These are phyloP conservation scores for Drosophila mimica DNA, from an alignment of 2,888 invertebrate species.

Conservation along the genomic window DNA sequence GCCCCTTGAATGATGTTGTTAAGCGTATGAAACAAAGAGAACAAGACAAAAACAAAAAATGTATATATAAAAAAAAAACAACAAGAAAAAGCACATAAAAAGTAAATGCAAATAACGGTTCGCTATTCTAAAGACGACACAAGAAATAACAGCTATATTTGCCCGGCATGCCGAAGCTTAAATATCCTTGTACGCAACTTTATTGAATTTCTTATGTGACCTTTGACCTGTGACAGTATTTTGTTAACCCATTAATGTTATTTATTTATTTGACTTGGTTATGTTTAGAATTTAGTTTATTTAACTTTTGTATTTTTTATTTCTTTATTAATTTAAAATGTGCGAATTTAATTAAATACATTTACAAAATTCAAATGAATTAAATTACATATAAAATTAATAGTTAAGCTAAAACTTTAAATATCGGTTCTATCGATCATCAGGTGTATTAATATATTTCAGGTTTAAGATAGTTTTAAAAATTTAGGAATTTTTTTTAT, in stretches of 20 bases:
- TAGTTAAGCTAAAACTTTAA: no score
- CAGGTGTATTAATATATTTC: not conserved
- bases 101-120: conserved; percentile 72
- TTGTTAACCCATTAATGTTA: not conserved
- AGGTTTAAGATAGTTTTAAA: not conserved
- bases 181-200: conserved; percentile 9
- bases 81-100: conserved; percentile 63
- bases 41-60: not conserved
- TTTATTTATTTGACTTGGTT: not conserved
- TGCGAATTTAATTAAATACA: no score
- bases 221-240: not conserved
- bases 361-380: no score
- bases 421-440: not conserved
- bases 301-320: not conserved
- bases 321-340: not conserved
- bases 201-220: not conserved
- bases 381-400: no score
- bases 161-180: not conserved
- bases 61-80: conserved; percentile 4
- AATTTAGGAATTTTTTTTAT: not conserved
- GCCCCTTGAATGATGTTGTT: conserved; percentile 72
- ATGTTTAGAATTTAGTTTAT: not conserved
- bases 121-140: conserved; percentile 57
- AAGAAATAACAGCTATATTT: conserved; percentile 28
- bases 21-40: conserved; percentile 35